Conservation (phyloP, 2,113 vertebrate genomes). For the Neogobius melanostomus region DNA sequence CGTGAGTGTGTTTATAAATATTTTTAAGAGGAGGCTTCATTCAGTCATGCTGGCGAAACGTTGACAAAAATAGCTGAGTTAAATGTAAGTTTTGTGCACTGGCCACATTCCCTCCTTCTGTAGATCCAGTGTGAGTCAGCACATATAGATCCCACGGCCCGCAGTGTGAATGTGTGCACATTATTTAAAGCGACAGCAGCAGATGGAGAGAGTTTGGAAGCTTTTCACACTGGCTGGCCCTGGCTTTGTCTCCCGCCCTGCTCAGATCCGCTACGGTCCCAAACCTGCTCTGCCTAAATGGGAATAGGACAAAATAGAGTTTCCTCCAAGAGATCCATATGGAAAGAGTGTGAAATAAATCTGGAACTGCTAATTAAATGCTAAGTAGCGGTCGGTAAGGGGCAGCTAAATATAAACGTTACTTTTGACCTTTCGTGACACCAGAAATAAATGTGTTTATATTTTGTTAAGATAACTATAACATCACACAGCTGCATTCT, state of each 20-base stretch:
- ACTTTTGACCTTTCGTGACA: too few relatives aligned
- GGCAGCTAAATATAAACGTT: too few relatives aligned
- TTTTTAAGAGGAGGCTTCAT: too few relatives aligned
- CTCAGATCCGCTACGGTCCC: conserved; percentile 23
- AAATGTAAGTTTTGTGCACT: background rate
- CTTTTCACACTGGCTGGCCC: conserved; percentile 26
- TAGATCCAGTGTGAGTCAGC: conserved; percentile 48
- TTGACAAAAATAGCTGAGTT: background rate
- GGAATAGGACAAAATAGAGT: background rate
- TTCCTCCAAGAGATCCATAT: conserved; percentile 8
- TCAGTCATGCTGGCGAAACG: background rate
- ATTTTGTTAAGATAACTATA: too few relatives aligned
- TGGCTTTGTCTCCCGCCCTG: conserved; percentile 8
- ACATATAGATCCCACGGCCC: conserved; percentile 36
- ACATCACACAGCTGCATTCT: too few relatives aligned
- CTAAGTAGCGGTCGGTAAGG: background rate
- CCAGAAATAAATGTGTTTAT: too few relatives aligned
- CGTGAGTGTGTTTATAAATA: too few relatives aligned
- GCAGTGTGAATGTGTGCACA: conserved; percentile 15
- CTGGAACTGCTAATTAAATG: background rate
- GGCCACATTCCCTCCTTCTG: background rate
- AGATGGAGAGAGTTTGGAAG: conserved; percentile 51
- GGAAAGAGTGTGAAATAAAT: background rate
- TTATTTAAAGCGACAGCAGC: conserved; percentile 45
- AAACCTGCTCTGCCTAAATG: conserved; percentile 12